Evolutionary conservation across 2,888 invertebrate genomes (phyloP).

Genomic region (Drosophila recens): DNA sequence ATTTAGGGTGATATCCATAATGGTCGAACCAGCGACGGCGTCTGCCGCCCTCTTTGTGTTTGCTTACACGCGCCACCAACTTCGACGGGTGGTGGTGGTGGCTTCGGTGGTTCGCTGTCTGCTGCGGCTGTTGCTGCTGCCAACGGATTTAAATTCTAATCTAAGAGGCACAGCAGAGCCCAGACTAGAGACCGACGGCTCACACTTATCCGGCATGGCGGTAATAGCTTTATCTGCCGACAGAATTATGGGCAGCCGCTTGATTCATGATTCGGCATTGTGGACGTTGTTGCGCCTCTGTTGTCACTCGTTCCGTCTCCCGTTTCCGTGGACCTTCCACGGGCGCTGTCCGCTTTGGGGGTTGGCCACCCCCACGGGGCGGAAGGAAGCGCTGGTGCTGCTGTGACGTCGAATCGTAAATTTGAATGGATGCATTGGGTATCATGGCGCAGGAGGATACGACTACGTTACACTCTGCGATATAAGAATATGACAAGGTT

Average conservation of each 20-base stretch:
- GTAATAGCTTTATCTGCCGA: slow-evolving; percentile 85
- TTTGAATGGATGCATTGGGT: slow-evolving; percentile 54
- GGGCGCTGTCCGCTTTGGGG: slow-evolving; percentile 12
- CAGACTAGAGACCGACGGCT: slow-evolving; percentile 61
- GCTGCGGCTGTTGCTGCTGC: slow-evolving; percentile 43
- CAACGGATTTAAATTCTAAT: slow-evolving; percentile 78
- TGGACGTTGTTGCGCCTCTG: slow-evolving; percentile 55
- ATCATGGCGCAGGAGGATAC: slow-evolving; percentile 11
- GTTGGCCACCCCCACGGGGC: slow-evolving; percentile 29
- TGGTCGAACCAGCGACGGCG: slow-evolving; percentile 66
- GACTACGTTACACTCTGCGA: slow-evolving; percentile 24
- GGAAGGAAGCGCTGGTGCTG: slow-evolving; percentile 48
- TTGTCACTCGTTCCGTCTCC: slow-evolving; percentile 31
- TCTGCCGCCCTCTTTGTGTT: slow-evolving; percentile 60
- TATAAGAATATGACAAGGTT: background rate
- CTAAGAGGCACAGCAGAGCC: slow-evolving; percentile 62
- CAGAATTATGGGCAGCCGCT: slow-evolving; percentile 82
- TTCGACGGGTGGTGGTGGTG: slow-evolving; percentile 29
- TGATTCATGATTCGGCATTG: slow-evolving; percentile 82
- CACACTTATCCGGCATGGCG: slow-evolving; percentile 75
- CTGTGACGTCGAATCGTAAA: slow-evolving; percentile 52
- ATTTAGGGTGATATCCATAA: slow-evolving; percentile 81
- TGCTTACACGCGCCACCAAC: slow-evolving; percentile 55
- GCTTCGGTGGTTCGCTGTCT: slow-evolving; percentile 28
- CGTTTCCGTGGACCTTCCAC: slow-evolving; percentile 38